These are phyloP conservation scores for Lasius platythorax DNA, from an alignment of 2,888 invertebrate genomes.

Conservation along the genomic window DNA sequence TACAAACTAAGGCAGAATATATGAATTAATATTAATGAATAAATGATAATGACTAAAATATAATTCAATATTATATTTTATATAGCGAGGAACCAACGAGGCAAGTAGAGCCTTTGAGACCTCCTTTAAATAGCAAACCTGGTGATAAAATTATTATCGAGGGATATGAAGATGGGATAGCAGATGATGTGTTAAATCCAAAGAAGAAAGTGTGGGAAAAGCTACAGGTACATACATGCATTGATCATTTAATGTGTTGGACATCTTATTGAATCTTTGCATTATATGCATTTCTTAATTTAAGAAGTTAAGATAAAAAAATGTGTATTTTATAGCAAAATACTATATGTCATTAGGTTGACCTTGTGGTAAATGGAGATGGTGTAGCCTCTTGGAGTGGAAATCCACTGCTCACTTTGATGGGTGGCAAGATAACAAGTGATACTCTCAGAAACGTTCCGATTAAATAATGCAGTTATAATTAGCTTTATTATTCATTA, in stretches of 20 bases:
- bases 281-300: not conserved
- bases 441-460: constrained; percentile 93
- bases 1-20: not conserved
- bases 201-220: constrained; percentile 99
- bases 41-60: not conserved
- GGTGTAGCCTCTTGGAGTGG: constrained; percentile 95
- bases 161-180: constrained; percentile 91
- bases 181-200: constrained; percentile 96
- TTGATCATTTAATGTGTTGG: not conserved
- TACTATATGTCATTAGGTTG: constrained; percentile 85
- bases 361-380: constrained; percentile 91
- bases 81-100: constrained; percentile 90
- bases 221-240: constrained; percentile 88
- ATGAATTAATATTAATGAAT: not conserved
- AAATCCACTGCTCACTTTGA: constrained; percentile 91
- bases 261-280: not conserved
- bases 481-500: not conserved
- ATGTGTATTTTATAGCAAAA: not conserved
- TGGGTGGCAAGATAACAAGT: constrained; percentile 92
- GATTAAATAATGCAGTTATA: constrained; percentile 89
- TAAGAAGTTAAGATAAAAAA: not conserved
- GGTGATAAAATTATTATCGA: constrained; percentile 95
- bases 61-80: constrained; percentile 42
- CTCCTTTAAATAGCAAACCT: constrained; percentile 91
- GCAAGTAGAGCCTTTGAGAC: constrained; percentile 94